Evolutionary conservation across 2,113 vertebrate genomes (phyloP).

Genomic region (Bos indicus): DNA sequence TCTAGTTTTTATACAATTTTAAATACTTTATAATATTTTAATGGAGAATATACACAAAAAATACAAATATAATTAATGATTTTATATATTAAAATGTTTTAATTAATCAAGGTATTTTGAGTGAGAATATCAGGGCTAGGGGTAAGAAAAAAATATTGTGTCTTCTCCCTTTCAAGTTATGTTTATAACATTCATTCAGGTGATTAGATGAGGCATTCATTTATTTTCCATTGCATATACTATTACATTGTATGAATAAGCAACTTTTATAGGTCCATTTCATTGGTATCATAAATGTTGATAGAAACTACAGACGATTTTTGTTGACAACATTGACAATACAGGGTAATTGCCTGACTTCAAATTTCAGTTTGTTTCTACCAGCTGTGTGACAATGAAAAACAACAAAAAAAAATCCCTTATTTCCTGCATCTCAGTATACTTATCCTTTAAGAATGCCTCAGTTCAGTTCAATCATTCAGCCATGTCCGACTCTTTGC

Average conservation of each 20-base stretch:
- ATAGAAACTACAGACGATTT: background rate
- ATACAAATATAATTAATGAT: background rate
- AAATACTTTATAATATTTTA: background rate
- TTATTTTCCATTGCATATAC: background rate
- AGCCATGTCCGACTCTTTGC: accelerated
- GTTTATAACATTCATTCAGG: background rate
- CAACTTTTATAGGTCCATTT: background rate
- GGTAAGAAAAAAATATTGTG: background rate
- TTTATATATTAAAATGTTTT: background rate
- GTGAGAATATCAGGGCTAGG: background rate
- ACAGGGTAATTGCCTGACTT: background rate
- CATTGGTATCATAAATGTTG: background rate
- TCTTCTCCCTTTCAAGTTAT: background rate
- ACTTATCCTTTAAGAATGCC: background rate
- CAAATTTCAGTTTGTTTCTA: background rate
- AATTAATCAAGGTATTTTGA: background rate
- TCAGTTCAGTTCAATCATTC: background rate
- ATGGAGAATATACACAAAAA: background rate
- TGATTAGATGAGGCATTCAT: background rate
- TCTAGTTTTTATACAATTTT: background rate
- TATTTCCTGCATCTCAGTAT: background rate
- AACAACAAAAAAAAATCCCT: background rate
- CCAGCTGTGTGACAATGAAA: background rate
- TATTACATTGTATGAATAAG: background rate
- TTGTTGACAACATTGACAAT: background rate